These are phyloP conservation scores for Hippocampus abdominalis DNA, from an alignment of 2,113 vertebrate species.

Conservation along the genomic window DNA sequence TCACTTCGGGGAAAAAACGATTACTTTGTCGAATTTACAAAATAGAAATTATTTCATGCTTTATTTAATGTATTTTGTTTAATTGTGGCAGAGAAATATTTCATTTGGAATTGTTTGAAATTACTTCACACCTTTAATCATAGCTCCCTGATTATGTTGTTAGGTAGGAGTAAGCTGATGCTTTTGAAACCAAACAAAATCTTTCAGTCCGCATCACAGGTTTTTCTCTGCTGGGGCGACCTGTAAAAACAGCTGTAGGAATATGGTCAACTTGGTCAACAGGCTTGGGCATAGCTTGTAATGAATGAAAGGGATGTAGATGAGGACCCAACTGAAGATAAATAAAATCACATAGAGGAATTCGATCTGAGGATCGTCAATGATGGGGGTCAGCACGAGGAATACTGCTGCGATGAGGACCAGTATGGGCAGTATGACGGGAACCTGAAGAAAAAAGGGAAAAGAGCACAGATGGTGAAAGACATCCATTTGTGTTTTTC, in stretches of 20 bases:
- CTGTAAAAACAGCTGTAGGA: conserved; percentile 85
- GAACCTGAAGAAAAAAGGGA: conserved; percentile 68
- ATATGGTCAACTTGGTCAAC: conserved; percentile 71
- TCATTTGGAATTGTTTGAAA: no score
- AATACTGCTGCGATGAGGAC: conserved; percentile 76
- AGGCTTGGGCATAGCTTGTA: conserved; percentile 73
- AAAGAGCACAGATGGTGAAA: no score
- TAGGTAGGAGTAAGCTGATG: no score
- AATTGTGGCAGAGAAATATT: no score
- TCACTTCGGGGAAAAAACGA: no score
- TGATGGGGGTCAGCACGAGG: conserved; percentile 81
- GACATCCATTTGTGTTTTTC: no score
- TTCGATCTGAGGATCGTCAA: conserved; percentile 78
- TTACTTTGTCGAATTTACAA: no score
- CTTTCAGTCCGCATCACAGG: conserved; percentile 38
- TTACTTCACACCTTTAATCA: no score
- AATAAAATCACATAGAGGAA: conserved; percentile 81
- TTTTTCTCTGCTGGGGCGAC: conserved; percentile 78
- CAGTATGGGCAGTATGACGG: conserved; percentile 78
- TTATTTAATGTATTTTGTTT: no score
- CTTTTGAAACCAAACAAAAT: background rate
- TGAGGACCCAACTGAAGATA: conserved; percentile 75
- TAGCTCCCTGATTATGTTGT: no score
- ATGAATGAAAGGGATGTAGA: conserved; percentile 82
- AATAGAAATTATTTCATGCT: no score